Base-by-base conservation (phyloP, 64 coral and sea anemone species). In the Montipora sp. region DNA sequence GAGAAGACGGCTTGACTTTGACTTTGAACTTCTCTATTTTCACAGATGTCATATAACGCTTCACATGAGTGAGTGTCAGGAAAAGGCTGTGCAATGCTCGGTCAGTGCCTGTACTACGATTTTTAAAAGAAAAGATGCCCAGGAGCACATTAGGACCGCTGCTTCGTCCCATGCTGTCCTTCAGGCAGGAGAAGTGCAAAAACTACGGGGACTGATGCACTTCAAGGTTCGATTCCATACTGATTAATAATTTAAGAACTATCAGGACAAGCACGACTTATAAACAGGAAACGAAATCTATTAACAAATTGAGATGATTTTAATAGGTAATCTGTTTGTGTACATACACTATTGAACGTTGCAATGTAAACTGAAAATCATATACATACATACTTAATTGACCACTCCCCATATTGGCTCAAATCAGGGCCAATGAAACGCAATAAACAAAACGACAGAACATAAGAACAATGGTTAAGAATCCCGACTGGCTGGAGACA, bases 161-260 rank as follows among this genome's bases (percentile, higher is more conserved):
- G 14, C n/a, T 71, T 16, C 67, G n/a, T 2, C 67, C 14, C 67
- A 71, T 71, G 14, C 67, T 19, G 5, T 71, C 15, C 67, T 71
- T 71, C 67, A 71, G 67, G 67, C 67, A 71, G 67, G 67, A 19
- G 67, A 71, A 71, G 67, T 71, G n/a, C 67, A 71, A 71, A 71
- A 71, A 71, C 67, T 71, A 71, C 67, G 67, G 67, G 67, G 5
- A 2, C 2, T 71, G 67, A 71, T 71, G 67, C 67, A 71, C n/a
- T 71, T 71, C n/a, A 71, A 71, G 67, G 67, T 71, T 71, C 1
- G 67, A 71, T 71, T 19, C 67, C 5, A 71, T 19, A 19, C 67
- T 71, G n/a, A 20, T 20, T 71, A 19, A 71, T 71, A 71, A 18
- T 71, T 36, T 36, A 36, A 3, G n/a, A 19, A 71, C 67, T 3